phyloP scores from a whole-genome alignment of 1,140 invertebrate genomes.

The Planococcus citri region DNA sequence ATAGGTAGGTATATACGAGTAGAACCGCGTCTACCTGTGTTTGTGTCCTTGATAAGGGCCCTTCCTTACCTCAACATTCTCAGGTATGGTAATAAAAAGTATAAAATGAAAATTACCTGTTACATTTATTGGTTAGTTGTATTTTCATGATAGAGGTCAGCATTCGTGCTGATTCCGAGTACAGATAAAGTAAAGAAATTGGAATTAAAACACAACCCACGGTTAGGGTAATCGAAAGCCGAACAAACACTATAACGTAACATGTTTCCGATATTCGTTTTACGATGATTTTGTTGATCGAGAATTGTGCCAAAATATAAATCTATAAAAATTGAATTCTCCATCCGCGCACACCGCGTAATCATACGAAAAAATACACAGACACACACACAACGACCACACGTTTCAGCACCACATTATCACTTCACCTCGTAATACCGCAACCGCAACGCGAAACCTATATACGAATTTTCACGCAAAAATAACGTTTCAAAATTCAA shows the following conservation, averaged over 20 bases:
- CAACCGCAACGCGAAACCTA: too few relatives aligned
- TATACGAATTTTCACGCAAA: too few relatives aligned
- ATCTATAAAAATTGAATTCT: not conserved
- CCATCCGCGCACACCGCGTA: not conserved
- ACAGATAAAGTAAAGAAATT: not conserved
- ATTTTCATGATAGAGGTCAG: conserved; percentile 11
- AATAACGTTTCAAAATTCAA: not conserved
- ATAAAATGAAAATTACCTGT: conserved; percentile 4
- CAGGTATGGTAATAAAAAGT: too few relatives aligned
- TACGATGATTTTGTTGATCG: not conserved
- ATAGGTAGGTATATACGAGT: too few relatives aligned
- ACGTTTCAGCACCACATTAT: too few relatives aligned
- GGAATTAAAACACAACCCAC: not conserved
- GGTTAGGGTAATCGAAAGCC: not conserved
- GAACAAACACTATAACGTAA: not conserved
- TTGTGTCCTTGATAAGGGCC: too few relatives aligned
- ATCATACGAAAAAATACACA: not conserved
- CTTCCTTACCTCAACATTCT: too few relatives aligned
- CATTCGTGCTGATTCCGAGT: not conserved
- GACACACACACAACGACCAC: too few relatives aligned
- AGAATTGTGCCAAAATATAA: not conserved
- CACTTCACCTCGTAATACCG: too few relatives aligned
- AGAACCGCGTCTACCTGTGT: too few relatives aligned
- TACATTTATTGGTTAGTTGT: not conserved
- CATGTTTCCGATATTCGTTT: not conserved